phyloP scores from a whole-genome alignment of 2,113 vertebrate genomes.

The Onychostoma macrolepis region DNA sequence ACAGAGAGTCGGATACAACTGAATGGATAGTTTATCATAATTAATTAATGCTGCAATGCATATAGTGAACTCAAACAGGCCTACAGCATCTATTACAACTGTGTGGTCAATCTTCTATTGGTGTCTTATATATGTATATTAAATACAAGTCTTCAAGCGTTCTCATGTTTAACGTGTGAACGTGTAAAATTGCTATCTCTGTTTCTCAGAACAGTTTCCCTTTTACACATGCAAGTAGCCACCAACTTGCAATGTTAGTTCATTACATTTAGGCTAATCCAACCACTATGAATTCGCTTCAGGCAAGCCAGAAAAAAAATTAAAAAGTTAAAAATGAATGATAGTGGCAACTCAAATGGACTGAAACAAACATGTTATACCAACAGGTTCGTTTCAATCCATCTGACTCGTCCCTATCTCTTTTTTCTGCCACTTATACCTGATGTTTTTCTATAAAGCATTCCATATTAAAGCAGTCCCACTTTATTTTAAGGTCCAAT shows the following conservation, averaged over 20 bases:
- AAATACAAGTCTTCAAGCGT: background rate
- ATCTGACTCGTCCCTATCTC: too few relatives aligned
- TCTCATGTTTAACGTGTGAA: background rate
- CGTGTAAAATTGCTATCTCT: background rate
- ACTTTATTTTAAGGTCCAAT: too few relatives aligned
- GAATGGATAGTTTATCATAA: background rate
- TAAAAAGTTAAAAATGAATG: background rate
- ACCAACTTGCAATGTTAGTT: background rate
- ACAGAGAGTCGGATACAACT: background rate
- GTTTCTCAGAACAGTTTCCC: background rate
- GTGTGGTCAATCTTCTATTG: background rate
- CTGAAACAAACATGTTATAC: background rate
- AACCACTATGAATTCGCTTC: background rate
- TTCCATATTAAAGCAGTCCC: too few relatives aligned
- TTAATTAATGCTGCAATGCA: background rate
- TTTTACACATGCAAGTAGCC: background rate
- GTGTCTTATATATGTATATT: background rate
- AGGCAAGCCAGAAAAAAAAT: background rate
- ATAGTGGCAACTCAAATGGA: background rate
- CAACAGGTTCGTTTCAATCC: too few relatives aligned
- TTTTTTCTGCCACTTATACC: too few relatives aligned
- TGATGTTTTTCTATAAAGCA: too few relatives aligned
- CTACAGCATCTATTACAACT: background rate
- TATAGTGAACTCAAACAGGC: background rate
- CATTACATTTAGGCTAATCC: background rate